Base-by-base conservation (phyloP, 2,113 vertebrate species). In the Leucoraja erinaceus region DNA sequence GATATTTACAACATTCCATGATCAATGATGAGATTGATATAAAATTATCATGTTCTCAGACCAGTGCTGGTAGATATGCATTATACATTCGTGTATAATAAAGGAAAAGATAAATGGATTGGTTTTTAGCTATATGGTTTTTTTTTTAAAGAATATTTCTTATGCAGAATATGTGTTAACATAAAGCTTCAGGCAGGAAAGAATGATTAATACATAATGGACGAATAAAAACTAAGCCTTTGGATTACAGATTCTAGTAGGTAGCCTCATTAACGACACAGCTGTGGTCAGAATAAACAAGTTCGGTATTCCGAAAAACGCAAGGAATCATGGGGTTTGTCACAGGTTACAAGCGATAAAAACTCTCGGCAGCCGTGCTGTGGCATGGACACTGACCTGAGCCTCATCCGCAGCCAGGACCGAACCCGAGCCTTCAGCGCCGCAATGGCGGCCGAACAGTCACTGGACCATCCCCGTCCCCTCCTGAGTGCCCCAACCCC, bases 101-200 rank as follows among this genome's bases (percentile, higher is more conserved):
- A 31, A 63, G 59, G 83, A 88, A n/a, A 88, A 66, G 59, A 88
- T 88, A 31, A 88, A 88, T 88, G 59, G 81, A 61, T 25, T n/a
- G 0, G 56, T 86, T 61, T 47, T 61, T 54, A 86, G 81, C 25
- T n/a, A 61, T n/a, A 61, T 86, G 4, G n/a, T 5, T 12, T 56
- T 59, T 16, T 11, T 47, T 86, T 25, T 25, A 25, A 28, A 61
- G 56, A 61, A 86, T 59, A 86, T 86, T 84, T 59, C 56, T 86
- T n/a, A 61, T 86, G 81, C 59, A 59, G 59, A 56, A 86, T 25
- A 14, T 86, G 1, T 61, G 59, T n/a, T n/a, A 61, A 61, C 81
- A 81, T 38, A 54, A n/a, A 56, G 25, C 81, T 84, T 59, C 81
- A 84, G 28, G 81, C 54, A 86, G 28, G n/a, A 59, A 28, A 25